These are phyloP conservation scores for Pangasius sanitwongsei DNA, from an alignment of 2,797 vertebrate species.

Conservation along the genomic window DNA sequence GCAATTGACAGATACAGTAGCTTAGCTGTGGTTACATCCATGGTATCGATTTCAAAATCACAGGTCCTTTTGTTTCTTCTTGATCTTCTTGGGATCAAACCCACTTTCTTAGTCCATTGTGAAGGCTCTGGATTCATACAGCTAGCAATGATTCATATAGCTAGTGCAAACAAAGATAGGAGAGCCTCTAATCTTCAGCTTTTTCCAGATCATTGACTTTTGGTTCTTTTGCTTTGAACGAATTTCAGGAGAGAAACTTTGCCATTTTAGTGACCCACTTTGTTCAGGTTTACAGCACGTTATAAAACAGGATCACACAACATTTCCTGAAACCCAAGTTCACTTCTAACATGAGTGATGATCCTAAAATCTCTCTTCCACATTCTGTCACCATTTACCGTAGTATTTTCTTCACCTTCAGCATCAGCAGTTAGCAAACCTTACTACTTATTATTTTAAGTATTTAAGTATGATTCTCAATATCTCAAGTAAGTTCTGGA, in stretches of 20 bases:
- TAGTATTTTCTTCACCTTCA: not conserved
- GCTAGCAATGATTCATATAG: not conserved
- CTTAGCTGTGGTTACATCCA: not conserved
- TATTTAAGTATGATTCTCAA: not conserved
- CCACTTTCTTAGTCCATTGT: not conserved
- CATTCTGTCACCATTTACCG: not conserved
- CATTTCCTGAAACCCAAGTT: not conserved
- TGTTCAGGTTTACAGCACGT: not conserved
- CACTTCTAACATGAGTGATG: not conserved
- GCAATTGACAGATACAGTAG: conserved; percentile 9
- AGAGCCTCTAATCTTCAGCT: not conserved
- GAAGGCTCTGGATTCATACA: not conserved
- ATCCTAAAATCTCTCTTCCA: not conserved
- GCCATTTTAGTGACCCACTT: not conserved
- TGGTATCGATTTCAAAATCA: not conserved
- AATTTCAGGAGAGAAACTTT: not conserved
- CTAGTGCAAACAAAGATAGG: not conserved
- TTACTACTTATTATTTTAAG: not conserved
- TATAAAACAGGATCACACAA: not conserved
- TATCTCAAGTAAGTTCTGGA: not conserved
- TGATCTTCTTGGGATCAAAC: not conserved
- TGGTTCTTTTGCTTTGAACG: not conserved
- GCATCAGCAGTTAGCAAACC: not conserved
- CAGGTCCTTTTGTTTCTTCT: too few species aligned
- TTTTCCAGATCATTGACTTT: not conserved